Conservation (phyloP, 2,113 vertebrate species). For the Apeltes quadracus region DNA sequence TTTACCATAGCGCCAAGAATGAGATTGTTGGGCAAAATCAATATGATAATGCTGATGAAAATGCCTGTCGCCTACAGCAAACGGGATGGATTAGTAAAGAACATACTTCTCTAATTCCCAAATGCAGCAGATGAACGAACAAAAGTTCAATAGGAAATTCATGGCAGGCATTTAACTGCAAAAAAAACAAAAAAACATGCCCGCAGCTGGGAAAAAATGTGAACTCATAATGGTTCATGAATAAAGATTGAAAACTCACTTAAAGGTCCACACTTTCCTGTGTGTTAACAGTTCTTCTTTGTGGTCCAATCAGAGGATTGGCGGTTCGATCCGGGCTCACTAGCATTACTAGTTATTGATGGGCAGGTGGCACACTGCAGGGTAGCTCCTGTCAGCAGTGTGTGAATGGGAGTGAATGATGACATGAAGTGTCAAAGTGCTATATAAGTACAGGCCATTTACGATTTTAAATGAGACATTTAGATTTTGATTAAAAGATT, state of each 20-base stretch:
- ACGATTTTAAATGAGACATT: too few relatives aligned
- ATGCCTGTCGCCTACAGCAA: conserved; percentile 39
- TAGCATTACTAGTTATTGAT: too few relatives aligned
- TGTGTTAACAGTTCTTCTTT: conserved; percentile 2
- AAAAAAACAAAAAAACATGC: conserved; percentile 54
- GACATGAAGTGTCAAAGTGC: too few relatives aligned
- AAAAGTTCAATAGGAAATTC: conserved; percentile 65
- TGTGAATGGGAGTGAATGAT: too few relatives aligned
- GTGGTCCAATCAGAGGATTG: too few relatives aligned
- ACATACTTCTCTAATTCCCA: conserved; percentile 51
- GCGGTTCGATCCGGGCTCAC: too few relatives aligned
- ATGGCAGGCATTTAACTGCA: conserved; percentile 15
- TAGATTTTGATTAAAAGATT: too few relatives aligned
- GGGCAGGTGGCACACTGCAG: too few relatives aligned
- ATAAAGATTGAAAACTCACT: conserved; percentile 61
- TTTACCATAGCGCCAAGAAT: neutral
- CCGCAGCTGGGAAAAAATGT: conserved; percentile 53
- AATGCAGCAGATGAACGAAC: conserved; percentile 36
- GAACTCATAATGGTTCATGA: conserved; percentile 54
- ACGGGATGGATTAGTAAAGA: conserved; percentile 40
- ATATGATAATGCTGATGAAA: conserved; percentile 62
- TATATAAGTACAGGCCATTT: too few relatives aligned
- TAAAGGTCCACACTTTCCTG: conserved; percentile 41
- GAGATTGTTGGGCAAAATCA: conserved; percentile 49
- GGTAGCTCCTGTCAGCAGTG: too few relatives aligned